These are phyloP conservation scores for Nannospalax galili DNA, from an alignment of 2,113 vertebrate genomes.

Conservation along the genomic window DNA sequence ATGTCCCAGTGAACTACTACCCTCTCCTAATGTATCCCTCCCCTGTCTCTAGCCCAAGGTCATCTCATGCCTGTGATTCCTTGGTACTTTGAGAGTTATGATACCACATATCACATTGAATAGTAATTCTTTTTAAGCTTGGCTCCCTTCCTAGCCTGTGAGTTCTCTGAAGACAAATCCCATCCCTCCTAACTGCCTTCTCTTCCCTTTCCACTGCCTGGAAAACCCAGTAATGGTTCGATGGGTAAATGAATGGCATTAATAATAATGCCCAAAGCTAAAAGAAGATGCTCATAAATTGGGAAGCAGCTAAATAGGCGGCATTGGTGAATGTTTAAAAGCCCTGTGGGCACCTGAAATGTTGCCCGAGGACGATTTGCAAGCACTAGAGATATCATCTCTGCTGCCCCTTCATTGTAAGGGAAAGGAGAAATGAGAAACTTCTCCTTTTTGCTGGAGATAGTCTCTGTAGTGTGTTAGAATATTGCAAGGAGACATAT, in stretches of 20 bases:
- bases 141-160: not conserved
- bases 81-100: not conserved
- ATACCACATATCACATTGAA: not conserved
- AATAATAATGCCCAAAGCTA: not conserved
- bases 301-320: not conserved
- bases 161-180: not conserved
- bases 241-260: not conserved
- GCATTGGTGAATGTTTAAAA: not conserved
- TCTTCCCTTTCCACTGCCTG: not conserved
- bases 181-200: not conserved
- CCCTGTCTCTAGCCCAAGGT: not conserved
- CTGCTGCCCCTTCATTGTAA: not conserved
- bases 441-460: slow-evolving; percentile 45
- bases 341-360: not conserved
- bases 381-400: slow-evolving; percentile 15
- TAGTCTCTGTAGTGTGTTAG: not conserved
- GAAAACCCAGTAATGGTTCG: not conserved
- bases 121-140: not conserved
- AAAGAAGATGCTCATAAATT: not conserved
- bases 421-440: slow-evolving; percentile 29
- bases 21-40: not conserved
- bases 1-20: not conserved
- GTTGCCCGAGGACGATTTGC: not conserved
- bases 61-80: not conserved
- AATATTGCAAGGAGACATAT: slow-evolving; percentile 37